phyloP scores from a whole-genome alignment of 2,888 invertebrate species.

The Tanytarsus gracilentus region DNA sequence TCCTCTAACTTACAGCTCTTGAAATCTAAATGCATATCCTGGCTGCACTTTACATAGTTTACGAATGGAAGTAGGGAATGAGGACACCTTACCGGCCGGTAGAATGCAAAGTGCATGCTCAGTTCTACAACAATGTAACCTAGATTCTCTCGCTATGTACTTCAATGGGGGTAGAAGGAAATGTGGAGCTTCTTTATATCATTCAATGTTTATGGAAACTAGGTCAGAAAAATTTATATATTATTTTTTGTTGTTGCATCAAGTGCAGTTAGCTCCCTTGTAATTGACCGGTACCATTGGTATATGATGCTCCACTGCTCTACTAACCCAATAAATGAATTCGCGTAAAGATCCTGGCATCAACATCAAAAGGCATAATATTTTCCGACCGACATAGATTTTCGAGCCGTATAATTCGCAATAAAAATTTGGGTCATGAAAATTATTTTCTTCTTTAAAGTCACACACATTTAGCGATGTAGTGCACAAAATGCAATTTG shows the following conservation, averaged over 20 bases:
- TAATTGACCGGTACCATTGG: slow-evolving; percentile 12
- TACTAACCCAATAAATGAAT: slow-evolving; percentile 18
- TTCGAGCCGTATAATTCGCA: neutral
- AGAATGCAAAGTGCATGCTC: neutral
- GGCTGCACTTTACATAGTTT: neutral
- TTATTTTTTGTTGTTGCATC: neutral
- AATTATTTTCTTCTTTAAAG: neutral
- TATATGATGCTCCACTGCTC: slow-evolving; percentile 12
- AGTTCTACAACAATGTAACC: slow-evolving; percentile 1
- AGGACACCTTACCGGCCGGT: slow-evolving; percentile 18
- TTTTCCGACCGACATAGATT: no score
- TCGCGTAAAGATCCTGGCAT: neutral
- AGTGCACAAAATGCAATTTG: neutral
- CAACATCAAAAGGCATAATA: no score
- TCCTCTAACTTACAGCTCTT: no score
- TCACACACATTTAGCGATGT: neutral
- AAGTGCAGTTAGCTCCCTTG: neutral
- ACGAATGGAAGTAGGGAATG: neutral
- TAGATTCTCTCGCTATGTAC: neutral
- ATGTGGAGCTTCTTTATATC: slow-evolving; percentile 5
- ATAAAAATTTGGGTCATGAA: neutral
- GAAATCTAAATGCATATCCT: no score
- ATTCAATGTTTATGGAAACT: neutral
- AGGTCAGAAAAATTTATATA: slow-evolving; percentile 5
- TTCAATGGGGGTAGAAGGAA: neutral